Evolutionary conservation across 2,113 vertebrate genomes (phyloP).

Genomic region (Oryzias melastigma): DNA sequence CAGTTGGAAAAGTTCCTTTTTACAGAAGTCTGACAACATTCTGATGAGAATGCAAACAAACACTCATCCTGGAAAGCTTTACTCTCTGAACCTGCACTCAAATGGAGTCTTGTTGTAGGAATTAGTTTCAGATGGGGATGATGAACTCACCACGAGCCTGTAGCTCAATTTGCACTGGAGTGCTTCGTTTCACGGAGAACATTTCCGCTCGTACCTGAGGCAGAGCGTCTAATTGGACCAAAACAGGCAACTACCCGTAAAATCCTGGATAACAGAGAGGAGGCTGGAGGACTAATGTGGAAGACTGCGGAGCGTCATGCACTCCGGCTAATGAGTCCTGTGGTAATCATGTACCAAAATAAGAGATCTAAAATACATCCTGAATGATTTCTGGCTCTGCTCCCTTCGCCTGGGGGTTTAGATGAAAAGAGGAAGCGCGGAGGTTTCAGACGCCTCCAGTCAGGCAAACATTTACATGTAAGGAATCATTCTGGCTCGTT

Average conservation of each 20-base stretch:
- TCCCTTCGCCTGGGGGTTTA: neutral
- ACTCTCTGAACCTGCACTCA: slow-evolving; percentile 11
- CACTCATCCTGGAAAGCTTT: neutral
- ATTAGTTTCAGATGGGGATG: slow-evolving; percentile 16
- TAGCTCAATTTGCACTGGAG: slow-evolving; percentile 31
- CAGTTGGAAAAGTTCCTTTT: neutral
- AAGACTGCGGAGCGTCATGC: slow-evolving; percentile 14
- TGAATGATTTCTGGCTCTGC: slow-evolving; percentile 1
- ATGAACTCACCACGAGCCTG: slow-evolving; percentile 19
- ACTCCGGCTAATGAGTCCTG: slow-evolving; percentile 40
- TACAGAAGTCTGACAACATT: slow-evolving; percentile 3
- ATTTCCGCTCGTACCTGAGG: slow-evolving; percentile 18
- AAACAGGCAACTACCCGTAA: slow-evolving; percentile 30
- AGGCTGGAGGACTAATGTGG: slow-evolving; percentile 12
- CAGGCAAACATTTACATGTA: neutral
- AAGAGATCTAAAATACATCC: slow-evolving; percentile 5
- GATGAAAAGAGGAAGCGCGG: neutral
- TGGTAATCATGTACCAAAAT: slow-evolving; percentile 27
- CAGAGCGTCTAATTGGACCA: slow-evolving; percentile 41
- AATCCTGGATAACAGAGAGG: slow-evolving; percentile 15
- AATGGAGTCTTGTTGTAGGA: slow-evolving; percentile 17
- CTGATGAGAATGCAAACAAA: slow-evolving; percentile 5
- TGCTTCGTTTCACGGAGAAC: slow-evolving; percentile 8
- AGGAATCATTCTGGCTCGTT: neutral
- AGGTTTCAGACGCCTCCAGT: neutral